Base-by-base conservation (phyloP, 1,140 invertebrate species). In the Rhyzopertha dominica region DNA sequence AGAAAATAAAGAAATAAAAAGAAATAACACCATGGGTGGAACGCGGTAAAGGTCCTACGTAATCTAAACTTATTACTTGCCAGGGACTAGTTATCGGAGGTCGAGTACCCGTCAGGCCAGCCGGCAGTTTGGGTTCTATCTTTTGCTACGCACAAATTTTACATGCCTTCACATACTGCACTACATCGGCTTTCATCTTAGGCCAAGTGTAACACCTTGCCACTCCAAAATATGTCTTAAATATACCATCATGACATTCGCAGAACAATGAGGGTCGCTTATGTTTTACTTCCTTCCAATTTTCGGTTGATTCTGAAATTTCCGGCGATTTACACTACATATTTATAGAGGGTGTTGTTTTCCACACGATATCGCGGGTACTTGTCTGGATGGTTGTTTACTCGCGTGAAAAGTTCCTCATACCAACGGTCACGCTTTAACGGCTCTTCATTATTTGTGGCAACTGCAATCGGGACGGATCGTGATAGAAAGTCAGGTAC, bases 401-500 rank as follows among this genome's bases (percentile, higher is more conserved):
- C 35, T 5, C 31, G 28, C 12, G 8, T 4, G 4, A 23, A 3
- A 18, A 43, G 22, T 3, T 34, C 16, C 10, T 16, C 3, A 19
- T 43, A 43, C 41, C 29, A 43, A 7, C 4, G 10, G 35, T 43
- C 41, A 5, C 5, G 16, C 7, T 39, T 17, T 5, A 19, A 9
- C 9, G 5, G 5, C 22, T 5, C 8, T 10, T 19, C 7, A 5
- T 37, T 14, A 5, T 19, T 9, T 32, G 16, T 22, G 18, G 9
- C 12, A 14, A 34, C 19, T 34, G n/a, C 26, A 7, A 17, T 3
- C 7, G 28, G 10, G 16, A 39, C 37, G 5, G 26, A 4, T 20
- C 40, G 12, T 2, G 63, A 67, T 12, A 72, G 40, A 7, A 56
- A 53, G 39, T 68, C 65, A 2, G 65, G 59, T 12, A 68, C 63